A percentile compares a stretch with the other conserved stretches of the same genome.
Evolutionary conservation across 2,113 vertebrate species (phyloP).

Genomic region (Phrynosoma platyrhinos): DNA sequence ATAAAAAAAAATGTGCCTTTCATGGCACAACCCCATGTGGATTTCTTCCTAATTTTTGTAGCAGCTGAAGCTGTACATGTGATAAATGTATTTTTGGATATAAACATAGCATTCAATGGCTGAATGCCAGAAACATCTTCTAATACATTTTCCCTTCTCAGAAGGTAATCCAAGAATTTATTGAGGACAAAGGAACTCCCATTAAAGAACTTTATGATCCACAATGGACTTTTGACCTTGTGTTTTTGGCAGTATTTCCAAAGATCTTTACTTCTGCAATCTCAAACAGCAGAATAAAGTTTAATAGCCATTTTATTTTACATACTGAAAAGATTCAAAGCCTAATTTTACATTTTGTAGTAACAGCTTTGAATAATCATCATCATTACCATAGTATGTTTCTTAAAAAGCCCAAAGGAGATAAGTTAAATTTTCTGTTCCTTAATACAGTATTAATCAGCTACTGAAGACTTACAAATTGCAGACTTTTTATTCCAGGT

Average conservation of each 20-base stretch:
- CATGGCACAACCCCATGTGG: neutral
- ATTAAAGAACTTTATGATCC: slow-evolving; percentile 37
- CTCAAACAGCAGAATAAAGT: neutral
- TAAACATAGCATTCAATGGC: neutral
- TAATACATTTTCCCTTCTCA: slow-evolving; percentile 24
- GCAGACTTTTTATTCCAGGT: neutral
- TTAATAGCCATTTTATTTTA: slow-evolving; percentile 25
- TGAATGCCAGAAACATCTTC: neutral
- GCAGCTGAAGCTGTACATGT: neutral
- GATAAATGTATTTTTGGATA: neutral
- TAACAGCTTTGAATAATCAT: slow-evolving; percentile 12
- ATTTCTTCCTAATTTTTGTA: no score
- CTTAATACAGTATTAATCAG: neutral
- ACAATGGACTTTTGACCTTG: slow-evolving; percentile 11
- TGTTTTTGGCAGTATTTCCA: slow-evolving; percentile 32
- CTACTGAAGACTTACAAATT: neutral
- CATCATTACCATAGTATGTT: slow-evolving; percentile 4
- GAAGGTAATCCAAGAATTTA: slow-evolving; percentile 22
- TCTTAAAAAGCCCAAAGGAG: neutral
- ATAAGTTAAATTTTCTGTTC: neutral
- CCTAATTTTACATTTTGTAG: neutral
- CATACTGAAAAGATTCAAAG: neutral
- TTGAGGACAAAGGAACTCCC: slow-evolving; percentile 7
- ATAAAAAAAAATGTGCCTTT: neutral
- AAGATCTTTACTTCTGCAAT: slow-evolving; percentile 15